Percentiles rank a stretch among this genome's conserved stretches.
Conservation (phyloP, 2,113 vertebrate genomes). For the Rhombomys opimus region DNA sequence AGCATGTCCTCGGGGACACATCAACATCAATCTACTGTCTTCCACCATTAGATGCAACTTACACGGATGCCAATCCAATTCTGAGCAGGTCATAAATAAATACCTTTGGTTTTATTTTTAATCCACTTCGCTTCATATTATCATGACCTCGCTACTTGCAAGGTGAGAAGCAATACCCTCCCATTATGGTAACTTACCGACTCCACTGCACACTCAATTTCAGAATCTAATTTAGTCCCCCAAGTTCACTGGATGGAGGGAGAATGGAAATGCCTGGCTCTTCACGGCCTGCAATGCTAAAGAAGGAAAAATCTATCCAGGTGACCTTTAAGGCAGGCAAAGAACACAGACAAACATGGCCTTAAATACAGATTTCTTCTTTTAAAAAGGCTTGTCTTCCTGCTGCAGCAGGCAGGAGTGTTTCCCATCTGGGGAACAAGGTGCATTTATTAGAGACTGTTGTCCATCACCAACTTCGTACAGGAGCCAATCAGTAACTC, state of each 20-base stretch:
- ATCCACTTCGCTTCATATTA: slow-evolving; percentile 83
- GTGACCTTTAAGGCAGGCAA: slow-evolving; percentile 68
- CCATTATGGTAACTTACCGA: slow-evolving; percentile 72
- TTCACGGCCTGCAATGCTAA: slow-evolving; percentile 65
- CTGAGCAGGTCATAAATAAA: slow-evolving; percentile 75
- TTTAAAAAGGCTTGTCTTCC: slow-evolving; percentile 1
- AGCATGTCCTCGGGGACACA: slow-evolving; percentile 30
- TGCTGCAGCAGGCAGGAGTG: accelerated
- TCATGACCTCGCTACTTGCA: slow-evolving; percentile 76
- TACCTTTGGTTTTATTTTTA: slow-evolving; percentile 80
- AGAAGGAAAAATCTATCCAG: slow-evolving; percentile 70
- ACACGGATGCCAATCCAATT: slow-evolving; percentile 74
- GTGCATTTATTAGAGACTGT: background rate
- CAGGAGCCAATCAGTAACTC: accelerated
- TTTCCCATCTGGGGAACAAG: background rate
- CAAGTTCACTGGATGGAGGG: slow-evolving; percentile 80
- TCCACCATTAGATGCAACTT: slow-evolving; percentile 59
- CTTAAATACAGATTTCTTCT: slow-evolving; percentile 69
- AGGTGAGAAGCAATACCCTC: slow-evolving; percentile 80
- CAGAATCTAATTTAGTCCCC: slow-evolving; percentile 86
- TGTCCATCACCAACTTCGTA: accelerated
- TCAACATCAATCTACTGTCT: slow-evolving; percentile 51
- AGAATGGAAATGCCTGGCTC: slow-evolving; percentile 85
- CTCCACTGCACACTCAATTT: slow-evolving; percentile 84
- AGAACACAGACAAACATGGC: slow-evolving; percentile 48